These are phyloP conservation scores for Limnothrissa miodon DNA, from an alignment of 2,113 vertebrate genomes.

Conservation along the genomic window DNA sequence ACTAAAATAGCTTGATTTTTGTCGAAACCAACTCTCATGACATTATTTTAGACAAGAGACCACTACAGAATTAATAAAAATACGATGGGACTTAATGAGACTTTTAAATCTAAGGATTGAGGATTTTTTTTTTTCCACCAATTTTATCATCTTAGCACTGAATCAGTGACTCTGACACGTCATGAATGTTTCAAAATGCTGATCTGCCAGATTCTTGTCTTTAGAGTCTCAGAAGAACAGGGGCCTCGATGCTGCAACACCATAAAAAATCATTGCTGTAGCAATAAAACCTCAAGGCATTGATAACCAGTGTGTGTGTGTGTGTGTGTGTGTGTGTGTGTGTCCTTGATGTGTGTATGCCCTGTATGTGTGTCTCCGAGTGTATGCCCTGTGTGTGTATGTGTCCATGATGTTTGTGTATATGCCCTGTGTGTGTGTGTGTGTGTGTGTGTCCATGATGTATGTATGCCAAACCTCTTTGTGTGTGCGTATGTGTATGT, in stretches of 20 bases:
- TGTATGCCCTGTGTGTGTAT: too few species aligned
- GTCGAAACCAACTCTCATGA: too few species aligned
- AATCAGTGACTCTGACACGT: background rate
- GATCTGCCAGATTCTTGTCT: background rate
- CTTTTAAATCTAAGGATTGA: background rate
- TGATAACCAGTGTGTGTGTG: background rate
- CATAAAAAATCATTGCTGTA: background rate
- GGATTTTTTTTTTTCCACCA: background rate
- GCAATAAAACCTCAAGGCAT: background rate
- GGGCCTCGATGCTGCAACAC: background rate
- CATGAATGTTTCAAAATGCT: constrained; percentile 1
- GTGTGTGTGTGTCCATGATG: background rate
- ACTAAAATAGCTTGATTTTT: too few species aligned
- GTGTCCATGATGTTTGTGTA: background rate
- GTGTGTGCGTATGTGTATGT: constrained; percentile 24
- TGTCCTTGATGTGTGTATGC: background rate
- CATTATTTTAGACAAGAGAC: too few species aligned
- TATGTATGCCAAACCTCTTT: background rate
- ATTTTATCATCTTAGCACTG: background rate
- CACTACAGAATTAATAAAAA: too few species aligned
- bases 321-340: background rate
- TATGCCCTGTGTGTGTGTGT: background rate
- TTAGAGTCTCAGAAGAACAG: background rate
- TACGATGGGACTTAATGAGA: too few species aligned
- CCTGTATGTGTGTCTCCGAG: background rate